Conservation (phyloP, 2,888 invertebrate species). For the Leucophenga maculata region DNA sequence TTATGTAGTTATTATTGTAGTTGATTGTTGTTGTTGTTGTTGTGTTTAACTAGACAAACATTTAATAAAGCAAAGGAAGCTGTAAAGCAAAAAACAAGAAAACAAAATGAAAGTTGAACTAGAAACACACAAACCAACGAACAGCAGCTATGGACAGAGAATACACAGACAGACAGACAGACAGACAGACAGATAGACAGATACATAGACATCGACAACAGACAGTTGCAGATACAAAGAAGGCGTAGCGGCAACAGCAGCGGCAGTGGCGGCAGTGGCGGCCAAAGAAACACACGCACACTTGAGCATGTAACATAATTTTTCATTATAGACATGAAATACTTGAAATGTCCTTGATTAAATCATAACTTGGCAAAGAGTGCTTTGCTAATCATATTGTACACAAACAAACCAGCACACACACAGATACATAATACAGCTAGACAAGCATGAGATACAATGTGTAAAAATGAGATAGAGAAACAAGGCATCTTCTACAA, state of each 20-base stretch:
- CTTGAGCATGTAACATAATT: conserved; percentile 32
- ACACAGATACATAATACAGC: not conserved
- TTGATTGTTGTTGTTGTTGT: not conserved
- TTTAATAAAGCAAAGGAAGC: conserved; percentile 24
- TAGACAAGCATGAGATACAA: not conserved
- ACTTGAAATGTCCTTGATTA: conserved; percentile 39
- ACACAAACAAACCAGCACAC: conserved; percentile 34
- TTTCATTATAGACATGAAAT: conserved; percentile 37
- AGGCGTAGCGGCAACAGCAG: no score
- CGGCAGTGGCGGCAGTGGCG: not conserved
- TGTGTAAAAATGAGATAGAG: conserved; percentile 17
- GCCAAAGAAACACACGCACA: not conserved
- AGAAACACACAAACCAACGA: not conserved
- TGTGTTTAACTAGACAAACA: conserved; percentile 4
- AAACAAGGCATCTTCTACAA: not conserved
- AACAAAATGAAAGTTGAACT: not conserved
- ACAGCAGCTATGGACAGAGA: not conserved
- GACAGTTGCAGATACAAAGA: no score
- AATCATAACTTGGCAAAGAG: conserved; percentile 35
- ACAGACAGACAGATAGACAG: no score
- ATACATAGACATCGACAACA: no score
- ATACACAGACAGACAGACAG: no score
- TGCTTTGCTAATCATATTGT: conserved; percentile 39
- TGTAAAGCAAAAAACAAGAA: conserved; percentile 7
- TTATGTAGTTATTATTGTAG: not conserved